Evolutionary conservation across 2,888 invertebrate genomes (phyloP), one percentile per base, ranked within the genome.

Genomic region (Drosophila macrothrix): DNA sequence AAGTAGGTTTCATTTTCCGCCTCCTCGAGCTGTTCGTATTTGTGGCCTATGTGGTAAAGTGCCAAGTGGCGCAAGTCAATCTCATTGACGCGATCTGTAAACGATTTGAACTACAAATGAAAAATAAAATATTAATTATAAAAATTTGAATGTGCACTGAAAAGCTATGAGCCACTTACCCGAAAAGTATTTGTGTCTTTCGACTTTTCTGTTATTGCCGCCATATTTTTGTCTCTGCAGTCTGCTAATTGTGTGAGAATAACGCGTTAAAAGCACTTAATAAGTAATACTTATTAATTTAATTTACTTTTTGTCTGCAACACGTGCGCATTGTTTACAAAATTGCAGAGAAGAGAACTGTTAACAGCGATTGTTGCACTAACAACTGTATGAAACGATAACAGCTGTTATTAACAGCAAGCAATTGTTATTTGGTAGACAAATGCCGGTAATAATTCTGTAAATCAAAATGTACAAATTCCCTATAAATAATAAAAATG

Each of bases 31-130:
- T 95, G 95, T 65, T 96, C 95, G 92, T 97, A 96, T 78, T 95
- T 95, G 93, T 97, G 97, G 35, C 95, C 95, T 59, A 98, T 96
- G 88, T 96, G 96, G 92, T 98, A 98, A 46, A 98, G 95, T 3
- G 98, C 96, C 93, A 98, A 96, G 90, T 94, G 95, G 2, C 95
- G 94, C 50, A 98, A 95, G 91, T 98, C 97, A 68, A 99, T 96
- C 80, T 96, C 95, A 83, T 96, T 95, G 49, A 99, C 96, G 63
- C 98, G 95, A 83, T 98, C 98, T 29, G 96, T 95, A 94, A 99
- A 99, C 9, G 97, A 96, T 93, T 97, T 95, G 92, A 97, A 98
- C 97, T 98, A 92, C 65, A 94, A 94, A 76, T 3, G 19, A 4
- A 10, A 29, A 22, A 28, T 14, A 10, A 14, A 16, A 25, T 16